Evolutionary conservation across 2,113 vertebrate species (phyloP).

Genomic region (Labeo rohita): DNA sequence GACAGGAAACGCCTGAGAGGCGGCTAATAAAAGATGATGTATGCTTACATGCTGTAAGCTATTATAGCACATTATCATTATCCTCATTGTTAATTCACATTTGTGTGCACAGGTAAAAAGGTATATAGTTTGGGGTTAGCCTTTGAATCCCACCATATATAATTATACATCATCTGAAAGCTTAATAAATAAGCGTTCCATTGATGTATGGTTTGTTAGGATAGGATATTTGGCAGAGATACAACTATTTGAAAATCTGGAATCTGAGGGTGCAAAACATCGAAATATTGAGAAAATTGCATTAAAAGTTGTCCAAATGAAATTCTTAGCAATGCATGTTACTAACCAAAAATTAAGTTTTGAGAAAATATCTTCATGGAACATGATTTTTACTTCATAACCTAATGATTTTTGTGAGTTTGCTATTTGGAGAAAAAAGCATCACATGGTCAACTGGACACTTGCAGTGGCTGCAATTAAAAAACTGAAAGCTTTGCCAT

Average conservation of each 20-base stretch:
- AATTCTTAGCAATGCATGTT: no score
- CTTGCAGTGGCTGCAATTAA: conserved; percentile 2
- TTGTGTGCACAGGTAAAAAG: neutral
- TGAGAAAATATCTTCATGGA: no score
- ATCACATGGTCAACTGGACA: neutral
- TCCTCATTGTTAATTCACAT: conserved; percentile 19
- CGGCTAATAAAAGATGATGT: conserved; percentile 33
- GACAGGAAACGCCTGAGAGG: neutral
- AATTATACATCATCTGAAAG: no score
- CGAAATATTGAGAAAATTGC: no score
- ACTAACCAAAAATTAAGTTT: no score
- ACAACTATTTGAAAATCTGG: no score
- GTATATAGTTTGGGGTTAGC: neutral
- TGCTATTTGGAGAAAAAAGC: neutral
- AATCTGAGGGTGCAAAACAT: no score
- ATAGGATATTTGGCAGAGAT: no score
- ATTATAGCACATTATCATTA: conserved; percentile 6
- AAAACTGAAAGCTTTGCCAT: neutral
- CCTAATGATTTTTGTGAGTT: neutral
- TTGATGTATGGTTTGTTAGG: no score
- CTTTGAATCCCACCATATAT: neutral
- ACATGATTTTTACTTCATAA: no score
- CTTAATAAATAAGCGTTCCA: no score
- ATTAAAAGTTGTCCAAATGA: no score
- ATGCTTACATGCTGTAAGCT: neutral